Evolutionary conservation across 2,113 vertebrate species (phyloP), one percentile per base, ranked within the genome.

Genomic region (Thunnus thynnus): DNA sequence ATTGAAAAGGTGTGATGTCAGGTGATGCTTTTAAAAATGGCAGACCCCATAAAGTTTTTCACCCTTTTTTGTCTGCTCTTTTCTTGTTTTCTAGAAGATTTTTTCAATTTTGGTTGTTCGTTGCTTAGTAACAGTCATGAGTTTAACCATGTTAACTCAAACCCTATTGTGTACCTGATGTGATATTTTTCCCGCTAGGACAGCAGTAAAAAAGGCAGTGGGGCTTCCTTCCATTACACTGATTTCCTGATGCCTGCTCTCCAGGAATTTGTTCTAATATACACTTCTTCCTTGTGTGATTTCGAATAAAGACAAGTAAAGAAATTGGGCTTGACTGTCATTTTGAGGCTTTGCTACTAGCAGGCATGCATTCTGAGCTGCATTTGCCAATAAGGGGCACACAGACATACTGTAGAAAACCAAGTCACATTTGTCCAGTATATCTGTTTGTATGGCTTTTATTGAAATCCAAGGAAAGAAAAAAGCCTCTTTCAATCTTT

Each of bases 401-500:
- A 1, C 10, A 16, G 8, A 36, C 32, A 36, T 36, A 36, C 1
- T 30, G 17, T 13, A 20, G 44, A 20, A 46, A 46, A 30, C 1
- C 2, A 20, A 55, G 17, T n/a, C 18, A 36, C 11, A 36, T n/a
- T 27, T 41, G 22, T 11, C 3, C 13, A 1, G 12, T 13, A 2
- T 13, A 13, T 51, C 64, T 50, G 18, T 36, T 30, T 47, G 1
- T 46, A 65, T 11, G 7, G 30, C 46, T 64, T n/a, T 56, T 78
- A 76, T 16, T 85, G 63, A 9, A n/a, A 66, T 6, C n/a, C 32
- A 11, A 5, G 12, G 8, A 66, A 30, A 62, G 68, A 67, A 32
- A 36, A 36, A 36, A 41, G 6, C 36, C 9, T 30, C 27, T 30
- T 30, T 30, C 27, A 30, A 3, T 30, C 27, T 30, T 30, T 30